Conservation (phyloP, 2,113 vertebrate species). For the Ursus arctos region DNA sequence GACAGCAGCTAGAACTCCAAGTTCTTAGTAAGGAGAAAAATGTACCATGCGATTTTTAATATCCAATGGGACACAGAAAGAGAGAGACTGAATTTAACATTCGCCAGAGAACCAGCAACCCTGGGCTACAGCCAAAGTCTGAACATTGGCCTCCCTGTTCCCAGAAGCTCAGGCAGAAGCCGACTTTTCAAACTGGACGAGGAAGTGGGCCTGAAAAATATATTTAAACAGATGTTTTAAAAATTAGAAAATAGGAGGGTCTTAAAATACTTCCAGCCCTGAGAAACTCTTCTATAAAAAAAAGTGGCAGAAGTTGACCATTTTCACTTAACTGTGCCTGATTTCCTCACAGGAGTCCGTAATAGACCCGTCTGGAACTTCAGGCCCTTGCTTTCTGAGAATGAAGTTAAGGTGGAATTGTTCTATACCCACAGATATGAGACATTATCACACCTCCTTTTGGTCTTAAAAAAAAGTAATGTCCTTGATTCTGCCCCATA, state of each 20-base stretch:
- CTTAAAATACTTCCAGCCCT: constrained; percentile 65
- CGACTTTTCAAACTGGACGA: constrained; percentile 62
- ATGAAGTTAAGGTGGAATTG: background rate
- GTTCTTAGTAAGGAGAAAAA: constrained; percentile 50
- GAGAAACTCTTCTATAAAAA: constrained; percentile 50
- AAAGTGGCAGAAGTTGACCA: background rate
- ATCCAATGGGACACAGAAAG: background rate
- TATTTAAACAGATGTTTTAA: constrained; percentile 63
- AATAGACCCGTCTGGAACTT: background rate
- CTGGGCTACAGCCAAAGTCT: background rate
- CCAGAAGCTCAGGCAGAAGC: constrained; percentile 39
- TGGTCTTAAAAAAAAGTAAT: background rate
- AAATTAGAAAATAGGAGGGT: constrained; percentile 58
- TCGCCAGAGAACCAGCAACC: constrained; percentile 33
- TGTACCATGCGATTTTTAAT: background rate
- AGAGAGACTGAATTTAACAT: background rate
- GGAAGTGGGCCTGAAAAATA: constrained; percentile 47
- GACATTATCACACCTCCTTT: background rate
- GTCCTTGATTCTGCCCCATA: background rate
- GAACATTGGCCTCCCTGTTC: background rate
- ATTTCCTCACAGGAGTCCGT: background rate
- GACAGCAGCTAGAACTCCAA: background rate
- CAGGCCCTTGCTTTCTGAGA: background rate
- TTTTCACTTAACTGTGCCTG: background rate
- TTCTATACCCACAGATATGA: background rate